These are phyloP conservation scores for Colletes gigas DNA, from an alignment of 1,140 invertebrate species.

Conservation along the genomic window DNA sequence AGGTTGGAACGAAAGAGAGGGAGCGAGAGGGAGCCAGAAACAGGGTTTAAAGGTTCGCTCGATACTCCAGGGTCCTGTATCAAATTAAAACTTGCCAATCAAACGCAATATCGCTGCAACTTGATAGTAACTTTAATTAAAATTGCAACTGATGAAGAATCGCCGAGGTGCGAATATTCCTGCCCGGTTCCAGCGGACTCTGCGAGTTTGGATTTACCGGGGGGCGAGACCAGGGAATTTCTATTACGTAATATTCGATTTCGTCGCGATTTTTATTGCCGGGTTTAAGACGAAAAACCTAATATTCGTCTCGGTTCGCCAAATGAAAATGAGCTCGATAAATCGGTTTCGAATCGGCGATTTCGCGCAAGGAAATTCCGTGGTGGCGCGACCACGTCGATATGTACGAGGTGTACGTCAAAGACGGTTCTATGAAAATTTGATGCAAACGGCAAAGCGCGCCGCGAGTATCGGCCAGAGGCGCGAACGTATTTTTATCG, in stretches of 20 bases:
- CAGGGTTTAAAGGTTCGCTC: slow-evolving; percentile 56
- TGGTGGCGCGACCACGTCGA: slow-evolving; percentile 15
- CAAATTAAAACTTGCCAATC: slow-evolving; percentile 72
- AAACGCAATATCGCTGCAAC: slow-evolving; percentile 64
- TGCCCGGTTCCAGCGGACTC: not conserved
- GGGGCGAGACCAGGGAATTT: not conserved
- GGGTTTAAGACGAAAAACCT: not conserved
- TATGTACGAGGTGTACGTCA: slow-evolving; percentile 30
- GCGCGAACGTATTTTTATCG: slow-evolving; percentile 69
- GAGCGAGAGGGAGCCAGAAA: not conserved
- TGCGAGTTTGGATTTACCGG: slow-evolving; percentile 11
- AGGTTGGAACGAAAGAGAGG: not conserved
- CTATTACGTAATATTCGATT: slow-evolving; percentile 2
- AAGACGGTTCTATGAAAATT: slow-evolving; percentile 60
- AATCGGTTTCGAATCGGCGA: too few species aligned
- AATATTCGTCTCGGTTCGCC: too few species aligned
- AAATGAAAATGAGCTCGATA: too few species aligned
- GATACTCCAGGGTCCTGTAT: slow-evolving; percentile 49
- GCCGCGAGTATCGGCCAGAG: slow-evolving; percentile 46
- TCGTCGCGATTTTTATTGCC: not conserved
- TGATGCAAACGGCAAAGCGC: slow-evolving; percentile 58
- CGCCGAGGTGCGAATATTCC: slow-evolving; percentile 39
- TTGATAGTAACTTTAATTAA: slow-evolving; percentile 70
- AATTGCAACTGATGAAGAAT: slow-evolving; percentile 65
- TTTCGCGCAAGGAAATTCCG: not conserved